These are phyloP conservation scores for Haliclona indistincta DNA, from an alignment of 37 sponge, comb jelly and placozoan species.

Conservation along the genomic window DNA sequence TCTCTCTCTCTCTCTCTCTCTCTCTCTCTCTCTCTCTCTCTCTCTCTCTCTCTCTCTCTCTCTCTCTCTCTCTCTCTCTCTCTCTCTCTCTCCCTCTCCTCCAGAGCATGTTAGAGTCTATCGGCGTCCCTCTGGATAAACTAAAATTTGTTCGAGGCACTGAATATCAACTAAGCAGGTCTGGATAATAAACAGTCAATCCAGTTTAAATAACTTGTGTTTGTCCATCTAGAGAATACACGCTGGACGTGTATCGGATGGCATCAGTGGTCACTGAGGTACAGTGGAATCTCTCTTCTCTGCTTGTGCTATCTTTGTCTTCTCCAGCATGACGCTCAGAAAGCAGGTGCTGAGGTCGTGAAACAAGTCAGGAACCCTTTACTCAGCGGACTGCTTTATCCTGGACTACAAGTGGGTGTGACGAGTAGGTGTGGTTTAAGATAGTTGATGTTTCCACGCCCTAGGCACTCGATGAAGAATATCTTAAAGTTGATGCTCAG, in stretches of 20 bases:
- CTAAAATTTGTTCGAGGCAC: slow-evolving; percentile 93
- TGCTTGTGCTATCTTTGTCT: too few relatives aligned
- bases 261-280: slow-evolving; percentile 91
- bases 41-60: not conserved
- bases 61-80: too few relatives aligned
- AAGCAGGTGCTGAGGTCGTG: slow-evolving; percentile 98
- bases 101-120: slow-evolving; percentile 88
- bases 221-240: slow-evolving; percentile 77
- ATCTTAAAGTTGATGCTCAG: slow-evolving; percentile 95
- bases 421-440: too few relatives aligned
- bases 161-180: slow-evolving; percentile 85
- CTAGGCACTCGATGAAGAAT: slow-evolving; percentile 96
- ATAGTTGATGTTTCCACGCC: too few relatives aligned
- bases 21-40: too few relatives aligned
- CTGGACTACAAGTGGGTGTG: slow-evolving; percentile 91
- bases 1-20: too few relatives aligned
- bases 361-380: slow-evolving; percentile 93
- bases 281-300: too few relatives aligned
- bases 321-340: slow-evolving; percentile 98
- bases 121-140: slow-evolving; percentile 89
- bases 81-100: not conserved
- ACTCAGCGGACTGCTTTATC: slow-evolving; percentile 93
- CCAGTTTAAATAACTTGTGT: not conserved
- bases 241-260: slow-evolving; percentile 95
- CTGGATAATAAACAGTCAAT: not conserved